Evolutionary conservation across 2,113 vertebrate species (phyloP).

Genomic region (Ammodytes marinus): DNA sequence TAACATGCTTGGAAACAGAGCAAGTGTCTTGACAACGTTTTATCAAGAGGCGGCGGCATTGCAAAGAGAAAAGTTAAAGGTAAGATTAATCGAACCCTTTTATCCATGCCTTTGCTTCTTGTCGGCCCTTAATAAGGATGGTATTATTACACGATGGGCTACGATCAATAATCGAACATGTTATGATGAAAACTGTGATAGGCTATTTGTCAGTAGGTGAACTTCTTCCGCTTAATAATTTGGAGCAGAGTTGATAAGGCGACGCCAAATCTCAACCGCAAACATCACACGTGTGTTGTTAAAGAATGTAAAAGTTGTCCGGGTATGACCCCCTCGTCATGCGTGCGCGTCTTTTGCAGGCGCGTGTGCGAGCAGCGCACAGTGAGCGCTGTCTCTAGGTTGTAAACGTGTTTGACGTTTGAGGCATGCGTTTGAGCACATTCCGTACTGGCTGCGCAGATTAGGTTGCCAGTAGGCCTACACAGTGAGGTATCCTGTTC

Average conservation of each 20-base stretch:
- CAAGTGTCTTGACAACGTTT: constrained; percentile 47
- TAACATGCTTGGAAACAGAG: constrained; percentile 9
- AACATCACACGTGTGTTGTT: neutral
- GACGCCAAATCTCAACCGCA: neutral
- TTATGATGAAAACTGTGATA: neutral
- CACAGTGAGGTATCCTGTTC: constrained; percentile 72
- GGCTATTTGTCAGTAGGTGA: neutral
- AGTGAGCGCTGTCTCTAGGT: constrained; percentile 14
- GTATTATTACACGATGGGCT: neutral
- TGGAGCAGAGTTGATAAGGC: no score
- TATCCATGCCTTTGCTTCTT: neutral
- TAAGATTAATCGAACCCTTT: neutral
- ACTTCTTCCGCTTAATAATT: neutral
- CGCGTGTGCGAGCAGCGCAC: neutral
- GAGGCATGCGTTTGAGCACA: constrained; percentile 63
- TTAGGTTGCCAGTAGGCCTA: constrained; percentile 74
- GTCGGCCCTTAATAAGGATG: neutral
- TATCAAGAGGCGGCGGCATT: constrained; percentile 60
- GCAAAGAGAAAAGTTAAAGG: constrained; percentile 9
- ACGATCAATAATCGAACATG: neutral
- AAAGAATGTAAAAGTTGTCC: neutral
- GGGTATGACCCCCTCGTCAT: no score
- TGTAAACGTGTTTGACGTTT: constrained; percentile 64
- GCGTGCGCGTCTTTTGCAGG: no score
- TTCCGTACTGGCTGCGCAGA: constrained; percentile 80